Conservation (phyloP, 2,113 vertebrate species). For the Myiozetetes cayanensis region DNA sequence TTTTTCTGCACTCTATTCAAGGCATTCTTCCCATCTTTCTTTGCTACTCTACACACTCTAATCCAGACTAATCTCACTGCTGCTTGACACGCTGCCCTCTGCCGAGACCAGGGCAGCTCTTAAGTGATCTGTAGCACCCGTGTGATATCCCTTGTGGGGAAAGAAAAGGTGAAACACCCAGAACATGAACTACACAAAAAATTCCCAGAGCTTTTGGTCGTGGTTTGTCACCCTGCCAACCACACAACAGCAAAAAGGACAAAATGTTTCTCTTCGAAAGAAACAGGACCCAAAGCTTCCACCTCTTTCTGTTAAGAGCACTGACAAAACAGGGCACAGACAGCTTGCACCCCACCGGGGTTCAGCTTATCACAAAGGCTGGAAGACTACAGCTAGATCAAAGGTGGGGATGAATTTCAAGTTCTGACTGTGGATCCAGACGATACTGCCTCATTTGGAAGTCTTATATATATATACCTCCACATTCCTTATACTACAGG, state of each 20-base stretch:
- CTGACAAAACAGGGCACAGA: background rate
- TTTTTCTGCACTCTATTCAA: background rate
- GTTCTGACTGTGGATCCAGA: background rate
- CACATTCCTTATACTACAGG: background rate
- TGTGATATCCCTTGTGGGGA: background rate
- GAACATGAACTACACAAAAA: background rate
- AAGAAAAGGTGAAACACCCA: background rate
- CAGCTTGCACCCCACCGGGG: accelerated
- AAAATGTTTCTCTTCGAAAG: background rate
- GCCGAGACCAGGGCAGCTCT: background rate
- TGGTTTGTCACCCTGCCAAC: background rate
- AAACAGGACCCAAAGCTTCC: background rate
- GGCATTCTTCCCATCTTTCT: background rate
- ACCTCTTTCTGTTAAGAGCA: background rate
- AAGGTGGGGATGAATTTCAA: background rate
- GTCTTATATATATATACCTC: background rate
- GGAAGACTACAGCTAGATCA: background rate
- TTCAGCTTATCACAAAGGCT: background rate
- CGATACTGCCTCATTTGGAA: background rate
- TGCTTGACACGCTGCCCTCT: background rate
- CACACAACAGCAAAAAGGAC: background rate
- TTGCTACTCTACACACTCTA: background rate
- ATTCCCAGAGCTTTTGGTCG: background rate
- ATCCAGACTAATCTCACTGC: background rate
- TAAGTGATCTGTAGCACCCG: background rate